phyloP scores from a whole-genome alignment of 53 echinoderm and acorn worm genomes.

The Apostichopus leukothele region DNA sequence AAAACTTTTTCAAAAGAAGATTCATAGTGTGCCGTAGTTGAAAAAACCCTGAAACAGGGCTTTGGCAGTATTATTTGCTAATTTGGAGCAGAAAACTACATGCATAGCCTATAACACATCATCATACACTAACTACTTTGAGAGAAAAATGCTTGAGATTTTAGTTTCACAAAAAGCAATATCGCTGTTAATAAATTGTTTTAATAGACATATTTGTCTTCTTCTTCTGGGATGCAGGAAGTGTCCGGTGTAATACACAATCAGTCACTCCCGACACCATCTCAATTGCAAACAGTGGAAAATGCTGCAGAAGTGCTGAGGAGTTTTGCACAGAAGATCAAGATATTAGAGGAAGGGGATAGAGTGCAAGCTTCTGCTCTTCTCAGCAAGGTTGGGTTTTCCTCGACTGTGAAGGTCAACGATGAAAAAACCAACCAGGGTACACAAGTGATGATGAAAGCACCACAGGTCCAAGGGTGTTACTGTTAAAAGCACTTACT shows the following conservation, averaged over 20 bases:
- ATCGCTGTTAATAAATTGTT: background rate
- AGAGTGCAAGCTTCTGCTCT: conserved; percentile 4
- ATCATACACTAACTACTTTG: too few species aligned
- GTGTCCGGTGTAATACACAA: background rate
- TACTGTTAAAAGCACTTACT: background rate
- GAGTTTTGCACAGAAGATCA: background rate
- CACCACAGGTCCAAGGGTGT: conserved; percentile 23
- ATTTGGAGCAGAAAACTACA: too few species aligned
- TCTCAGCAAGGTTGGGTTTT: background rate
- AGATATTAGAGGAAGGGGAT: background rate
- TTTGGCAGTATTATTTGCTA: too few species aligned
- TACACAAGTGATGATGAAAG: conserved; percentile 24
- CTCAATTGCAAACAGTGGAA: background rate
- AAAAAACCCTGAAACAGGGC: too few species aligned
- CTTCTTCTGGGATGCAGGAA: conserved; percentile 5
- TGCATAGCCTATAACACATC: too few species aligned
- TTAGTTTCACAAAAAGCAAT: too few species aligned
- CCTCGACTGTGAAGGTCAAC: background rate
- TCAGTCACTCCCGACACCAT: background rate
- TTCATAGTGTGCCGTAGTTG: too few species aligned
- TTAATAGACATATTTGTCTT: background rate
- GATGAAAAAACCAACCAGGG: background rate
- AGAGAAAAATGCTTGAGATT: too few species aligned
- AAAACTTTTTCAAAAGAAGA: too few species aligned
- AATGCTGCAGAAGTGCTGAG: conserved; percentile 27